phyloP scores from a whole-genome alignment of 2,113 vertebrate species.

The Manacus vitellinus region DNA sequence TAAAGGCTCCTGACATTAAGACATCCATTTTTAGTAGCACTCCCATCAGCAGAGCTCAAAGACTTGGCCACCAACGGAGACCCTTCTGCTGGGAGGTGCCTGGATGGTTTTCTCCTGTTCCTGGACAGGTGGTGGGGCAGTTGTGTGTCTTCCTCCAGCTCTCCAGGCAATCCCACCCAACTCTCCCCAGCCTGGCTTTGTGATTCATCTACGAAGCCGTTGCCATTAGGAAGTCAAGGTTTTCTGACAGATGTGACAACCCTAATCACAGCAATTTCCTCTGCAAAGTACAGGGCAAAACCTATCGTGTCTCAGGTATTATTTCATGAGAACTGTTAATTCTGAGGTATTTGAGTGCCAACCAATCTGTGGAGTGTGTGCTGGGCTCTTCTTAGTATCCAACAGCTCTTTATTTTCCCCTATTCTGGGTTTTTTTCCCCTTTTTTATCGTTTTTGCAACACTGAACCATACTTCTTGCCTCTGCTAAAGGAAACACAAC shows the following conservation, averaged over 20 bases:
- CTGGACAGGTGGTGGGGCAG: background rate
- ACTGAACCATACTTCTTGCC: constrained; percentile 66
- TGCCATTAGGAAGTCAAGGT: background rate
- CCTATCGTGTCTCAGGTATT: background rate
- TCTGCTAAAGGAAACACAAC: constrained; percentile 38
- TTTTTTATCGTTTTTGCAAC: background rate
- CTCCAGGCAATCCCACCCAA: background rate
- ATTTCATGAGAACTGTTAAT: background rate
- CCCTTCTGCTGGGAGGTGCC: background rate
- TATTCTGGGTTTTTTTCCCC: too few species aligned
- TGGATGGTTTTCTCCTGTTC: background rate
- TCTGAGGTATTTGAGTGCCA: background rate
- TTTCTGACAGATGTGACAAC: background rate
- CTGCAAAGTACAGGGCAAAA: background rate
- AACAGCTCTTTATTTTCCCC: background rate
- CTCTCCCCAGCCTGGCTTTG: background rate
- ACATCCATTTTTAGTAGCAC: background rate
- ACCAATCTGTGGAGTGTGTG: accelerated
- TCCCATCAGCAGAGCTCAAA: background rate
- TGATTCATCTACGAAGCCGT: background rate
- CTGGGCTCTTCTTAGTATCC: background rate
- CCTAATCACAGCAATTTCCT: background rate
- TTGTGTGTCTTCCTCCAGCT: background rate
- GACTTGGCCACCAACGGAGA: background rate
- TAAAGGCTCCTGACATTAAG: background rate